Percentiles rank a stretch among this genome's conserved stretches.
Conservation (phyloP, 2,113 vertebrate genomes). For the Tachysurus fulvidraco region DNA sequence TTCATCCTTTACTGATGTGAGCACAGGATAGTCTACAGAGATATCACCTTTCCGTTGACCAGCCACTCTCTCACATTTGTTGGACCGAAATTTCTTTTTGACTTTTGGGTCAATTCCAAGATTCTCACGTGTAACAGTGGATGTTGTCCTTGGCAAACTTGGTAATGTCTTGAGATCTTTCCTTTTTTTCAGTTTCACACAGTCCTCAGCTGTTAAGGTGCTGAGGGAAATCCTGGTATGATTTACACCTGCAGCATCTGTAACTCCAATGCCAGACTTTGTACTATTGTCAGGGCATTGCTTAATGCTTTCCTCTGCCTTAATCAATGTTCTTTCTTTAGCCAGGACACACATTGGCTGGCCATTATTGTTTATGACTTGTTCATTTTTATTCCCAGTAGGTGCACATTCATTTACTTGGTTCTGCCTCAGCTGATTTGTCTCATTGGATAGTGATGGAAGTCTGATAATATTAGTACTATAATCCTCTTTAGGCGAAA, state of each 20-base stretch:
- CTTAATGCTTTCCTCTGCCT: constrained; percentile 61
- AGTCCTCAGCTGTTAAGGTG: constrained; percentile 56
- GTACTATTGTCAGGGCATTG: constrained; percentile 55
- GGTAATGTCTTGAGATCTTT: constrained; percentile 76
- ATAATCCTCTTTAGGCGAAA: constrained; percentile 25
- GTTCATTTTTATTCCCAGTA: constrained; percentile 59
- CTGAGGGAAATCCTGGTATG: constrained; percentile 58
- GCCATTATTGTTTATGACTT: constrained; percentile 56
- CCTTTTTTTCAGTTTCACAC: constrained; percentile 74
- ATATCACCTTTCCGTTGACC: constrained; percentile 72
- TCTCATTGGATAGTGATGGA: constrained; percentile 50
- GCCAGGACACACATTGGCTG: constrained; percentile 55
- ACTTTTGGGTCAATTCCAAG: constrained; percentile 72
- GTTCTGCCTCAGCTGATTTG: constrained; percentile 55
- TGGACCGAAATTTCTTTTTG: constrained; percentile 77
- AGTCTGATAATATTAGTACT: constrained; percentile 47
- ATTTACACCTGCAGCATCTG: constrained; percentile 61
- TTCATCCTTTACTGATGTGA: constrained; percentile 81
- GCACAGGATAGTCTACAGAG: constrained; percentile 70
- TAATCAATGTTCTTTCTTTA: constrained; percentile 64
- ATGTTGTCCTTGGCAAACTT: constrained; percentile 68
- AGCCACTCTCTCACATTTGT: constrained; percentile 63
- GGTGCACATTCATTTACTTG: constrained; percentile 53
- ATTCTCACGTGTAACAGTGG: constrained; percentile 79
- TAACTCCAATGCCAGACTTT: constrained; percentile 52